Base-by-base conservation (phyloP, 1,140 invertebrate species). In the Apis dorsata region DNA sequence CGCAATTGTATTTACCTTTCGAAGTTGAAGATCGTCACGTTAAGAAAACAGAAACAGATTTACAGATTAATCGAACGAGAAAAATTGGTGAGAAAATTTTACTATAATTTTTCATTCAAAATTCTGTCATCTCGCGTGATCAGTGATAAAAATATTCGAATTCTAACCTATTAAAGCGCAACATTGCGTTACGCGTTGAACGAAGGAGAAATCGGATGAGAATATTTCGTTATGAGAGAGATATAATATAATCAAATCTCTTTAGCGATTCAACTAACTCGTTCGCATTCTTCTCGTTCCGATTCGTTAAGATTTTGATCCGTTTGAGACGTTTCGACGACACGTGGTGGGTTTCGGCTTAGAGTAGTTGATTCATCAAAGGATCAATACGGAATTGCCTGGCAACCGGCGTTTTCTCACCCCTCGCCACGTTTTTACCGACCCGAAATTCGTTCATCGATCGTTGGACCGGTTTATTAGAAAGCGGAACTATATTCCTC, bases 311-410 rank as follows among this genome's bases (percentile, higher is more conserved):
- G 10, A 19, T 44, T 44, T 44, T 44, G 15, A 65, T 68, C 55
- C 51, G 53, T 15, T 62, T 82, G 70, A 89, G 88, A 77, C 59
- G 82, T 83, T 87, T 89, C 86, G 88, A 66, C 17, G 65, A 80
- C 83, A 87, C 83, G 80, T 86, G 83, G 12, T 34, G 74, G 89
- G 90, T 83, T 91, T 92, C 91, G 24, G 85, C 76, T 90, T 89
- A 86, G 53, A 73, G 83, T 78, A 53, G 68, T 87, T 79, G 85
- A 92, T 86, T 86, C 79, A 88, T 85, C 49, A 63, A 82, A 85
- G 80, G 85, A 92, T 92, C 91, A 92, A 92, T 92, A 91, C 79
- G 74, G 70, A 85, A 79, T n/a, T 77, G 69, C 83, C 63, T 86
- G 84, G 83, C 83, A 87, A 87, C 77, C 76, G 49, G 2, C 15